phyloP scores from a whole-genome alignment of 2,888 invertebrate species.

The Machimus atricapillus region DNA sequence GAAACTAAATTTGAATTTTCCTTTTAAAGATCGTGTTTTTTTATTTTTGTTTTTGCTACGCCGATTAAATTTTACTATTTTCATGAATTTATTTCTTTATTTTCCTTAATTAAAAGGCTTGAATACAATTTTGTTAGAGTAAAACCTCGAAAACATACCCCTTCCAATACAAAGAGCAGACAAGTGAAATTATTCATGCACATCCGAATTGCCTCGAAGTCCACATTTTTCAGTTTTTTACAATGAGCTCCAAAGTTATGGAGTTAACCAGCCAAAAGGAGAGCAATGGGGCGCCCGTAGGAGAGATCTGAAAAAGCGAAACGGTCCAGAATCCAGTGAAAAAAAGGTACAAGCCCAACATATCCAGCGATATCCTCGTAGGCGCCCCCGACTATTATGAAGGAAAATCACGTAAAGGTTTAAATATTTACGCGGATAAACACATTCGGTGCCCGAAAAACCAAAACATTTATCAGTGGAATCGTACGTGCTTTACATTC shows the following conservation, averaged over 20 bases:
- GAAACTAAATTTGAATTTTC: too few relatives aligned
- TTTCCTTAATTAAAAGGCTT: too few relatives aligned
- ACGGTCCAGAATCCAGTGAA: background rate
- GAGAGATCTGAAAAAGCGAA: background rate
- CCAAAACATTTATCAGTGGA: slow-evolving; percentile 41
- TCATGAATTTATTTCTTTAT: too few relatives aligned
- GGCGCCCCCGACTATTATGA: slow-evolving; percentile 29
- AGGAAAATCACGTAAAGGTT: slow-evolving; percentile 42
- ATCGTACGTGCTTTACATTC: slow-evolving; percentile 41
- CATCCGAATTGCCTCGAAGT: background rate
- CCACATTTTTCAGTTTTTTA: background rate
- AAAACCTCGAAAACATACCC: background rate
- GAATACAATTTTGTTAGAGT: too few relatives aligned
- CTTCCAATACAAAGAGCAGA: background rate
- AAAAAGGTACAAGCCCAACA: background rate
- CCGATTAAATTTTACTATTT: too few relatives aligned
- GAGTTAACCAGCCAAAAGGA: background rate
- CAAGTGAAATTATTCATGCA: background rate
- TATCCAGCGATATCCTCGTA: background rate
- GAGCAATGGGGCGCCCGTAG: background rate
- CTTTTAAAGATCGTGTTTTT: too few relatives aligned
- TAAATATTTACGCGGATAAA: slow-evolving; percentile 45
- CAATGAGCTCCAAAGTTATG: background rate
- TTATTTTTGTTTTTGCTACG: too few relatives aligned
- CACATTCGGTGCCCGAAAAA: slow-evolving; percentile 40